A percentile compares a stretch with the other conserved stretches of the same genome.
phyloP scores from a whole-genome alignment of 2,113 vertebrate species.

The Thalassarche chlororhynchos region DNA sequence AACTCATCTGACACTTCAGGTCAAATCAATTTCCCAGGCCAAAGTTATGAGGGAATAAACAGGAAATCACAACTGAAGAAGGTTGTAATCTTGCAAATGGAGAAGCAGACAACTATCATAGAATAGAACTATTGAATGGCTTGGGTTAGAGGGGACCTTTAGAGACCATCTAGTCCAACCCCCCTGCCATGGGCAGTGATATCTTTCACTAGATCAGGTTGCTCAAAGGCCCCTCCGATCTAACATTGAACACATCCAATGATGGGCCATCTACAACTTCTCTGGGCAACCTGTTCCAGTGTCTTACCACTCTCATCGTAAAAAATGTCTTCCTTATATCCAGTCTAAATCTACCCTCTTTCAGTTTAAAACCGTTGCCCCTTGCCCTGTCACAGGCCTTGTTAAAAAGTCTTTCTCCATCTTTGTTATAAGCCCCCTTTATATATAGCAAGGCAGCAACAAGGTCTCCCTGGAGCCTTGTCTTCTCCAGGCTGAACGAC shows the following conservation, averaged over 20 bases:
- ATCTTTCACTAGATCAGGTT: not conserved
- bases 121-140: not conserved
- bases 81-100: not conserved
- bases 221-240: not conserved
- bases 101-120: not conserved
- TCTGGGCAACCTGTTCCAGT: not conserved
- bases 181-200: no score
- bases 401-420: not conserved
- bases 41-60: not conserved
- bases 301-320: not conserved
- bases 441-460: not conserved
- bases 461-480: fast-evolving
- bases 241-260: not conserved
- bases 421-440: not conserved
- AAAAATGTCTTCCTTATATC: not conserved
- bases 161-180: not conserved
- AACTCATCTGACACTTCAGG: not conserved
- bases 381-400: not conserved
- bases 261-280: not conserved
- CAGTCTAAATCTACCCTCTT: not conserved
- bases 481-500: not conserved
- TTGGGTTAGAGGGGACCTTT: not conserved
- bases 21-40: not conserved
- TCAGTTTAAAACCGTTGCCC: not conserved
- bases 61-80: not conserved